phyloP scores from a whole-genome alignment of 2,888 invertebrate genomes.

The Gandaritis pyraliata region DNA sequence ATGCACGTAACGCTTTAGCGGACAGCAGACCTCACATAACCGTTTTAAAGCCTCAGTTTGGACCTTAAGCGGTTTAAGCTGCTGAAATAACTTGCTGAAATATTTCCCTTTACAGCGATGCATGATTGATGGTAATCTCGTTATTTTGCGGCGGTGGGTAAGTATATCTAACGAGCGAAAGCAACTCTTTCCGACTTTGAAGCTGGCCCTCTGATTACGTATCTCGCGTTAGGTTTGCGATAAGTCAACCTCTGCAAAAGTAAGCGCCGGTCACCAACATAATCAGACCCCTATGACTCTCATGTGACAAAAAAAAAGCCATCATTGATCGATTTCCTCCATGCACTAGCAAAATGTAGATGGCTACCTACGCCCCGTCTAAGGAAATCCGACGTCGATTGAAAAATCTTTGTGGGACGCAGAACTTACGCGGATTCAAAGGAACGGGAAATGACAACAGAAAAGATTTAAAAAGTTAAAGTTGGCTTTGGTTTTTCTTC shows the following conservation, averaged over 20 bases:
- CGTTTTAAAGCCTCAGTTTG: slow-evolving; percentile 53
- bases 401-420: slow-evolving; percentile 70
- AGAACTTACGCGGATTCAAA: slow-evolving; percentile 42
- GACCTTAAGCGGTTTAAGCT: slow-evolving; percentile 51
- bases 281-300: slow-evolving; percentile 15
- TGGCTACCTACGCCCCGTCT: slow-evolving; percentile 62
- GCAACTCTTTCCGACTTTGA: too few relatives aligned
- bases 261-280: slow-evolving; percentile 19
- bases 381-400: slow-evolving; percentile 72
- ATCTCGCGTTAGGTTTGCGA: too few relatives aligned
- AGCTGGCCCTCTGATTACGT: too few relatives aligned
- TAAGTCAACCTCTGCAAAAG: slow-evolving; percentile 23
- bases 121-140: slow-evolving; percentile 37
- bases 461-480: slow-evolving; percentile 26
- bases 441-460: slow-evolving; percentile 31
- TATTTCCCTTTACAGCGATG: slow-evolving; percentile 39
- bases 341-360: slow-evolving; percentile 56
- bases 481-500: slow-evolving; percentile 30
- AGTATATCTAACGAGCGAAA: slow-evolving; percentile 2
- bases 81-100: slow-evolving; percentile 35
- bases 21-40: slow-evolving; percentile 51
- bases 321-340: slow-evolving; percentile 53
- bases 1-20: slow-evolving; percentile 2
- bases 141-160: slow-evolving; percentile 14
- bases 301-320: slow-evolving; percentile 40